Conservation (phyloP, 2,888 invertebrate genomes). For the Pandemis heparana region DNA sequence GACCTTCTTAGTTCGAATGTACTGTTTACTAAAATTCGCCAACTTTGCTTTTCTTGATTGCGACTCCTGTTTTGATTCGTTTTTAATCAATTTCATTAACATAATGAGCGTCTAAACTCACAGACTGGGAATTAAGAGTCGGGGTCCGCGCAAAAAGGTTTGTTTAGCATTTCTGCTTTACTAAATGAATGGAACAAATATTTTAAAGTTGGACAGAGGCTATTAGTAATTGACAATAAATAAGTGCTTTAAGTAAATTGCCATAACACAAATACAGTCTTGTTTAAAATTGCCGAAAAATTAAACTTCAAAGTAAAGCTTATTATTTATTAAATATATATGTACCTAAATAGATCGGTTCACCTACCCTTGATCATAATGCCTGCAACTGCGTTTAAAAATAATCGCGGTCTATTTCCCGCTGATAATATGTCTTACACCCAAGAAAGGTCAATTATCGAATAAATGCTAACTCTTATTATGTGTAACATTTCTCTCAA, state of each 20-base stretch:
- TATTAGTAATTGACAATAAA: background rate
- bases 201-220: background rate
- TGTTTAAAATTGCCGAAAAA: too few species aligned
- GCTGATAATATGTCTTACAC: background rate
- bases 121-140: constrained; percentile 32
- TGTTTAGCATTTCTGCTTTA: background rate
- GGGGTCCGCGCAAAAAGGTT: constrained; percentile 42
- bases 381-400: too few species aligned
- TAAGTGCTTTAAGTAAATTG: background rate
- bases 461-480: background rate
- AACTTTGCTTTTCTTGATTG: constrained; percentile 34
- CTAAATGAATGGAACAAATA: background rate
- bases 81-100: constrained; percentile 38
- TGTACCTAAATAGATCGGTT: background rate
- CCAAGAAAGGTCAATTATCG: background rate
- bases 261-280: background rate
- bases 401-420: too few species aligned
- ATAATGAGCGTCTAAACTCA: constrained; percentile 21
- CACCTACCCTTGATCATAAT: too few species aligned
- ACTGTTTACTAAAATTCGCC: constrained; percentile 61
- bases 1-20: constrained; percentile 43
- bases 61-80: constrained; percentile 28
- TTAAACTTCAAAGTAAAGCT: too few species aligned
- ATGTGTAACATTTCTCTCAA: constrained; percentile 3
- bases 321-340: background rate